Evolutionary conservation across 23 tunicate genomes (phyloP).

Genomic region (Halocynthia aurantium): DNA sequence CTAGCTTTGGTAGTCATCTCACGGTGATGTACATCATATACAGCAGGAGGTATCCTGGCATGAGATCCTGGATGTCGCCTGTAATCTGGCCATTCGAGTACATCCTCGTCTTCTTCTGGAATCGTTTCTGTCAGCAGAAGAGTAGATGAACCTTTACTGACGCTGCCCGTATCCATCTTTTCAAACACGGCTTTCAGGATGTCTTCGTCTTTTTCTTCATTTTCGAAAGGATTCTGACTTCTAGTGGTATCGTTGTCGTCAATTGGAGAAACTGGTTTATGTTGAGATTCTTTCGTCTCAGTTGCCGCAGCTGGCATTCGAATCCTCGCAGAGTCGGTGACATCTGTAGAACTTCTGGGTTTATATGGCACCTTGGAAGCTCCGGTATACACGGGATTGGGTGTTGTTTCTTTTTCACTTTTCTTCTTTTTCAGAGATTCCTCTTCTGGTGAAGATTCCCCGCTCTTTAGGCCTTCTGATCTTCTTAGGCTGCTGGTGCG

Average conservation of each 20-base stretch:
- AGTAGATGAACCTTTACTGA: slow-evolving; percentile 9
- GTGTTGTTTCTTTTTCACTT: not conserved
- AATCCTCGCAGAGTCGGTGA: no score
- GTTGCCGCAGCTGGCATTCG: no score
- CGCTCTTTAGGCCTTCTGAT: slow-evolving; percentile 11
- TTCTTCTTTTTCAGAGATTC: not conserved
- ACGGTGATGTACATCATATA: no score
- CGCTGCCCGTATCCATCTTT: slow-evolving; percentile 14
- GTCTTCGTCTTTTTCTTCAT: slow-evolving; percentile 15
- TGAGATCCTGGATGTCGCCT: no score
- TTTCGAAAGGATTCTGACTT: not conserved
- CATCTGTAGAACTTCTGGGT: no score
- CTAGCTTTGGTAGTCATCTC: no score
- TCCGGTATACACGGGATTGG: not conserved
- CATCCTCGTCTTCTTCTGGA: slow-evolving; percentile 61
- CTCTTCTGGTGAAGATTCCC: not conserved
- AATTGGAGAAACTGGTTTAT: no score
- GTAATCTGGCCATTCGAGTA: no score
- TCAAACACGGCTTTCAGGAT: slow-evolving; percentile 1
- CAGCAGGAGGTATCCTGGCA: no score
- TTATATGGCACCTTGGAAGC: no score
- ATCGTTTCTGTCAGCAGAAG: slow-evolving; percentile 51
- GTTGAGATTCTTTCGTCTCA: no score
- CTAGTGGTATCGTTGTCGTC: not conserved
- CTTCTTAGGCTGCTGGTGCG: slow-evolving; percentile 17